phyloP scores from a whole-genome alignment of 2,797 vertebrate species.

The Anguilla marmorata region DNA sequence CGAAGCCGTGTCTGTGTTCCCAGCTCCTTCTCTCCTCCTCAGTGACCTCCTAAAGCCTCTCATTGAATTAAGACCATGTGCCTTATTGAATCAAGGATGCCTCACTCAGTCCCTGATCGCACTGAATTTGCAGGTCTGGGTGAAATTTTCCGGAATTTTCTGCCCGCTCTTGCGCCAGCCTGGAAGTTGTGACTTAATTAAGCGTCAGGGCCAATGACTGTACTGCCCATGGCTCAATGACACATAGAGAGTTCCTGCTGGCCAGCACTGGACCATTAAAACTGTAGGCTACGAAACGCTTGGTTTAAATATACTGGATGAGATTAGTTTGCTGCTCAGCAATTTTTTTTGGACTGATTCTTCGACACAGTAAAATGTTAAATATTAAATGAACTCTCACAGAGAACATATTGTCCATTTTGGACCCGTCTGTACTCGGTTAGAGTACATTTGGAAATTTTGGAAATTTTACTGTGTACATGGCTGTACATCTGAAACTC shows the following conservation, averaged over 20 bases:
- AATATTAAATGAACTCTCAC: too few species aligned
- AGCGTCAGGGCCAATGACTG: background rate
- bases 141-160: constrained; percentile 22
- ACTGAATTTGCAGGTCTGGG: constrained; percentile 39
- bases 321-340: background rate
- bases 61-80: constrained; percentile 40
- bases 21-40: constrained; percentile 33
- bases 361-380: background rate
- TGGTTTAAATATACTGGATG: background rate
- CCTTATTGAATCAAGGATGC: constrained; percentile 57
- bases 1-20: constrained; percentile 40
- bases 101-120: constrained; percentile 42
- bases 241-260: background rate
- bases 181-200: background rate
- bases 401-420: too few species aligned
- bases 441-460: too few species aligned
- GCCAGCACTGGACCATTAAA: background rate
- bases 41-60: constrained; percentile 38
- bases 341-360: background rate
- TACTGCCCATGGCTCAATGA: background rate
- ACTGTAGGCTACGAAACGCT: background rate
- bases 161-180: background rate
- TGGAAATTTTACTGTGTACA: background rate
- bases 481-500: background rate
- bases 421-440: too few species aligned